phyloP scores from a whole-genome alignment of 2,797 vertebrate species.

The Cyprinodon diabolis region DNA sequence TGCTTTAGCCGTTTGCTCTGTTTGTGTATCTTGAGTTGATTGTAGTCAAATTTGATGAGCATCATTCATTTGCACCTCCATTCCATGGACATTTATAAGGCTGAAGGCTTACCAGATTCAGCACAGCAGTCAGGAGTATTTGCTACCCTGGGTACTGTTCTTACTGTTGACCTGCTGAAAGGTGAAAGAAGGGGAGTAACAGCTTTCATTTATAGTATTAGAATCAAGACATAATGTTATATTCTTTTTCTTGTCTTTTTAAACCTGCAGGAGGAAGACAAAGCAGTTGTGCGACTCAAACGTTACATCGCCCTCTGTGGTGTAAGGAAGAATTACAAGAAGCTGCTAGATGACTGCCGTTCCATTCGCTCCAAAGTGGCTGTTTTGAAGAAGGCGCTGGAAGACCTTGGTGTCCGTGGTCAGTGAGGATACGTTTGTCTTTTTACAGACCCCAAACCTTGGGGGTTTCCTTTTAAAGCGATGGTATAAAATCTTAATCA shows the following conservation, averaged over 20 bases:
- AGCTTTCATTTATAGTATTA: no score
- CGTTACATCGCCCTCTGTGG: slow-evolving; percentile 87
- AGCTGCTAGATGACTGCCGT: slow-evolving; percentile 79
- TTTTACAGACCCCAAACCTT: background rate
- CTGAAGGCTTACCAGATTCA: no score
- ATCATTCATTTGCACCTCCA: no score
- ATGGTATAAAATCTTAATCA: background rate
- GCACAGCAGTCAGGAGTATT: no score
- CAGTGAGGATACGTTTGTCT: slow-evolving; percentile 14
- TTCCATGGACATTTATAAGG: no score
- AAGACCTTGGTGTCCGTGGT: slow-evolving; percentile 85
- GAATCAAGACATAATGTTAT: background rate
- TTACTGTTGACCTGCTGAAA: no score
- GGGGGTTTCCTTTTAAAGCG: background rate
- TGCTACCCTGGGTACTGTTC: no score
- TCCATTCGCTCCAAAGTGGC: slow-evolving; percentile 77
- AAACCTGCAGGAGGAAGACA: slow-evolving; percentile 63
- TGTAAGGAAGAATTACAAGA: slow-evolving; percentile 85
- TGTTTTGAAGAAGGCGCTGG: slow-evolving; percentile 83
- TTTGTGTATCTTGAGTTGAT: no score
- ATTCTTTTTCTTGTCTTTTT: background rate
- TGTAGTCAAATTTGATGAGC: no score
- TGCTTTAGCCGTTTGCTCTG: no score
- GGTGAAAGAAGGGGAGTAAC: no score
- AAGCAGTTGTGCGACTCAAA: slow-evolving; percentile 82